These are phyloP conservation scores for Norana najaformis DNA, from an alignment of 2,888 invertebrate genomes.

Conservation along the genomic window DNA sequence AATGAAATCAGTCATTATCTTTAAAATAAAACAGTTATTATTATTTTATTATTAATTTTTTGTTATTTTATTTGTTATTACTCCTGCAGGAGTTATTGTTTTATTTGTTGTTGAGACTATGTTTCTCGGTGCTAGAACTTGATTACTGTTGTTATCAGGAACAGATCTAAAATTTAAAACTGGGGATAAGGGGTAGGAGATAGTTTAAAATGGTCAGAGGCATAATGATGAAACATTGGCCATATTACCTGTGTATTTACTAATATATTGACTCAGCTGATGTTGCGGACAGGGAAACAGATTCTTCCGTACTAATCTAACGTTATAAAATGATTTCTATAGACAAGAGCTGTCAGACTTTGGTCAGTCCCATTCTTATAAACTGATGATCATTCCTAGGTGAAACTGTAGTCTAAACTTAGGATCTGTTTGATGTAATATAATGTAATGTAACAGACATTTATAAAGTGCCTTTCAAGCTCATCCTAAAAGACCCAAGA, in stretches of 20 bases:
- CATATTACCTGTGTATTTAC: background rate
- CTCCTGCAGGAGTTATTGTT: no score
- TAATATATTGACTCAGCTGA: background rate
- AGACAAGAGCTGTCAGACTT: no score
- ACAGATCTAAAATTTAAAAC: background rate
- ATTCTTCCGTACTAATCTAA: background rate
- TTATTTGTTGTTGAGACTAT: background rate
- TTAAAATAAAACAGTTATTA: background rate
- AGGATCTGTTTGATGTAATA: no score
- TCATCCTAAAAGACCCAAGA: no score
- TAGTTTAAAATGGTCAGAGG: no score
- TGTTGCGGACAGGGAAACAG: background rate
- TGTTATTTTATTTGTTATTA: background rate
- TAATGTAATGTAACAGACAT: no score
- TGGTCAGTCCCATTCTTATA: background rate
- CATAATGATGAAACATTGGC: background rate
- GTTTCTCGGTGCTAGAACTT: background rate
- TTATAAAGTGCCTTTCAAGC: no score
- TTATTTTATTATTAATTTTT: background rate
- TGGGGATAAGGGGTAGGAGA: no score
- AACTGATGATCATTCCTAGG: background rate
- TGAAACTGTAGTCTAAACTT: background rate
- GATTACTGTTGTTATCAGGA: background rate
- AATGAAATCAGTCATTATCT: background rate
- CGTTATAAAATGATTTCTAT: no score